A percentile compares a stretch with the other conserved stretches of the same genome.
phyloP scores from a whole-genome alignment of 2,113 vertebrate species.

The Haemorhous mexicanus region DNA sequence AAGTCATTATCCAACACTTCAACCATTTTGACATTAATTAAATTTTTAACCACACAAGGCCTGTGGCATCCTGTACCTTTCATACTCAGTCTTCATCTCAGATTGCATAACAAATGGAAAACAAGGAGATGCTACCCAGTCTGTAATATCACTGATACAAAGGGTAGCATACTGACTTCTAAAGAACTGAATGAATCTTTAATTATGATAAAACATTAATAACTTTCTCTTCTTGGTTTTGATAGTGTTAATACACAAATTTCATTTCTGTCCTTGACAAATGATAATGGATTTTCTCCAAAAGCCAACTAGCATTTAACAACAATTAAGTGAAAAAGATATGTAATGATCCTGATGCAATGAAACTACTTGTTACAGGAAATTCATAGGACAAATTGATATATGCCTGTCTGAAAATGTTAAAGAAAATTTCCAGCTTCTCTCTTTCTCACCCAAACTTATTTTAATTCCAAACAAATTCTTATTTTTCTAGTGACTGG shows the following conservation, averaged over 20 bases:
- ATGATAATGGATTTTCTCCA: slow-evolving; percentile 16
- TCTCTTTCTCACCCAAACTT: not conserved
- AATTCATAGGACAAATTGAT: not conserved
- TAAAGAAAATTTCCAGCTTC: not conserved
- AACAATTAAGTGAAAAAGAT: slow-evolving; percentile 46
- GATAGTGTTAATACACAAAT: slow-evolving; percentile 36
- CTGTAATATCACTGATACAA: not conserved
- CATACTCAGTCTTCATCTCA: slow-evolving; percentile 26
- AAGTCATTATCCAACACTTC: not conserved
- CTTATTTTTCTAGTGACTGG: not conserved
- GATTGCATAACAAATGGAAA: slow-evolving; percentile 1
- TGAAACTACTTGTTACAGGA: not conserved
- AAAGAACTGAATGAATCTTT: not conserved
- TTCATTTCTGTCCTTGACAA: slow-evolving; percentile 2
- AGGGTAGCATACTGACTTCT: not conserved
- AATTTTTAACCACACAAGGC: slow-evolving; percentile 23
- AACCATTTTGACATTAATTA: slow-evolving; percentile 49
- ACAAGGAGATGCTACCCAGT: not conserved
- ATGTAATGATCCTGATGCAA: not conserved
- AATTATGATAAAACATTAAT: slow-evolving; percentile 46
- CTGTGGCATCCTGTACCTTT: slow-evolving; percentile 27
- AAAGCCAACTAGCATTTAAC: slow-evolving; percentile 39
- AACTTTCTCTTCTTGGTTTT: not conserved
- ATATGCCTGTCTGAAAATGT: not conserved
- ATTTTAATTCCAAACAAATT: not conserved